phyloP scores from a whole-genome alignment of 2,113 vertebrate genomes.

The Psilopogon haemacephalus region DNA sequence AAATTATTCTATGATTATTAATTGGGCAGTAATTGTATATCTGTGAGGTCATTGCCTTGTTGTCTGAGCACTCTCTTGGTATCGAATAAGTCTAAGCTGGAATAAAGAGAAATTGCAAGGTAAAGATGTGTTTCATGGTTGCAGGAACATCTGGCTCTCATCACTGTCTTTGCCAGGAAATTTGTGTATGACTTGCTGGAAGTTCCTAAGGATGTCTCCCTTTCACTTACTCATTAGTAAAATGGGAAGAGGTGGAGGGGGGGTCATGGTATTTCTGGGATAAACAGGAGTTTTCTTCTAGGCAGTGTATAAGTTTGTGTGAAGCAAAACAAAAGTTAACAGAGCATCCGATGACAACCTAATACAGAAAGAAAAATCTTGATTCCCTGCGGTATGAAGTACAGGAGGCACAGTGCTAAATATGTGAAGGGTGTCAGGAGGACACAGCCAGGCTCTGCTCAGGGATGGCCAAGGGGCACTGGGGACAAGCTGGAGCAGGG shows the following conservation, averaged over 20 bases:
- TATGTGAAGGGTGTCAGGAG: neutral
- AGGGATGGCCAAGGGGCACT: no score
- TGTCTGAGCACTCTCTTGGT: neutral
- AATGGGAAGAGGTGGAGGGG: neutral
- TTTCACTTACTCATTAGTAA: neutral
- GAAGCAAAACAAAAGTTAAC: neutral
- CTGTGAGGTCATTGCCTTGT: neutral
- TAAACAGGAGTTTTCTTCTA: neutral
- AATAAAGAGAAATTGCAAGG: neutral
- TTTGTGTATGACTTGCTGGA: neutral
- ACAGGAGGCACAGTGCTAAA: neutral
- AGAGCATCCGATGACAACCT: neutral
- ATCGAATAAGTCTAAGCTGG: neutral
- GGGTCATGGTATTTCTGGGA: neutral
- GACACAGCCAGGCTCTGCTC: no score
- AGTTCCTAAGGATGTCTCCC: neutral
- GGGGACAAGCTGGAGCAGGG: no score
- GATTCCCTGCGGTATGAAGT: neutral
- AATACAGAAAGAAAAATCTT: neutral
- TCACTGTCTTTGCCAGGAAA: neutral
- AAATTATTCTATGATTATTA: neutral
- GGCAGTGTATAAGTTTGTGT: neutral
- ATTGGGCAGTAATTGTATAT: neutral
- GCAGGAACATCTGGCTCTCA: neutral
- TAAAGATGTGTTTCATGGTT: neutral